Conservation (phyloP, 2,113 vertebrate species). For the Eulacestoma nigropectus region DNA sequence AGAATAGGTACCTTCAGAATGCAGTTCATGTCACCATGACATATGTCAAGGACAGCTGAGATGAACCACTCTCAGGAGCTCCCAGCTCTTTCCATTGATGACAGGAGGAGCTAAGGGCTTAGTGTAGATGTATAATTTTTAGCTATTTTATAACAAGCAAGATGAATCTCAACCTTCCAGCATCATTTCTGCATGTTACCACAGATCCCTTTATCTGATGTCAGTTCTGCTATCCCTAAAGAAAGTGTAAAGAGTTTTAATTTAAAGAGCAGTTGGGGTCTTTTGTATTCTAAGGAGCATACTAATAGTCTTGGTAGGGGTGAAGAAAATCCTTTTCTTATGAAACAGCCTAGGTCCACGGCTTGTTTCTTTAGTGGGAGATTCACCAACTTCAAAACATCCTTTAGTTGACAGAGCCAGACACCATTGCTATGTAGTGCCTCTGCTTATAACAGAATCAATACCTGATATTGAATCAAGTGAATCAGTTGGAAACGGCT, state of each 20-base stretch:
- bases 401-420: not conserved
- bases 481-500: not conserved
- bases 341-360: not conserved
- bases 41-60: not conserved
- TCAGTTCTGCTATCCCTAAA: not conserved
- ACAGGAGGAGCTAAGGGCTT: not conserved
- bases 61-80: not conserved
- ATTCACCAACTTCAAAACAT: not conserved
- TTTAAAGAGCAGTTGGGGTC: not conserved
- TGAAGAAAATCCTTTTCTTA: not conserved
- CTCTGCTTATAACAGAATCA: not conserved
- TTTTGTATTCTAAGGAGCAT: not conserved
- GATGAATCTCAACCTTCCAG: not conserved
- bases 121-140: not conserved
- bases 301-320: not conserved
- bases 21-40: not conserved
- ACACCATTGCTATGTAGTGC: not conserved
- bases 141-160: not conserved
- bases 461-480: not conserved
- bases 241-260: not conserved
- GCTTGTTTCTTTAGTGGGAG: not conserved
- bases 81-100: not conserved
- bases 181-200: not conserved
- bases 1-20: not conserved
- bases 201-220: not conserved